phyloP scores from a whole-genome alignment of 2,113 vertebrate species.

The Cavia porcellus region DNA sequence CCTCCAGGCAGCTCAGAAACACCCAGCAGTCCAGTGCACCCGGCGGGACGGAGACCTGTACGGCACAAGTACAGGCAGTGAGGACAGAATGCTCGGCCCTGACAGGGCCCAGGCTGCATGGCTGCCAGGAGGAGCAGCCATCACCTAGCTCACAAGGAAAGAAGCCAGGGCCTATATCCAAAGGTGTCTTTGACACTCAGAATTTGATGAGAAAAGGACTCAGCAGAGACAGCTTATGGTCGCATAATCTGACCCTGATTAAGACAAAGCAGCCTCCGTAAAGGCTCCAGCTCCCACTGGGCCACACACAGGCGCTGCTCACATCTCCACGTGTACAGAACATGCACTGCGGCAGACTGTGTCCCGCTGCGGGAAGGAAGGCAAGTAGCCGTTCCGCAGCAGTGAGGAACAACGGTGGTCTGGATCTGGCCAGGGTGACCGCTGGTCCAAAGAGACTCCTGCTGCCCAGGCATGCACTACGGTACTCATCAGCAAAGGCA shows the following conservation, averaged over 20 bases:
- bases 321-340: neutral
- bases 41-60: slow-evolving; percentile 94
- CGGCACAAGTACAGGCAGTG: neutral
- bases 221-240: neutral
- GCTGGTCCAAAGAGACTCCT: neutral
- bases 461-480: neutral
- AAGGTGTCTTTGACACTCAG: neutral
- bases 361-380: neutral
- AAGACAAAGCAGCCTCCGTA: neutral
- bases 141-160: accelerated
- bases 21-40: slow-evolving; percentile 99
- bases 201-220: no score
- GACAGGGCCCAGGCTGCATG: accelerated
- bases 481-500: neutral
- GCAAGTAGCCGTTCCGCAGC: accelerated
- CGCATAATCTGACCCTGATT: neutral
- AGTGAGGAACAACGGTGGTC: neutral
- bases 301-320: neutral
- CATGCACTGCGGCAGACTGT: neutral
- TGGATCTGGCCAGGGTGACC: no score
- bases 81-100: neutral
- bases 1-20: slow-evolving; percentile 98
- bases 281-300: neutral
- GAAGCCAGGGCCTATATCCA: neutral
- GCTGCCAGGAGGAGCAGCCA: neutral